Base-by-base conservation (phyloP, 2,888 invertebrate genomes). In the Tetragnatha montana region DNA sequence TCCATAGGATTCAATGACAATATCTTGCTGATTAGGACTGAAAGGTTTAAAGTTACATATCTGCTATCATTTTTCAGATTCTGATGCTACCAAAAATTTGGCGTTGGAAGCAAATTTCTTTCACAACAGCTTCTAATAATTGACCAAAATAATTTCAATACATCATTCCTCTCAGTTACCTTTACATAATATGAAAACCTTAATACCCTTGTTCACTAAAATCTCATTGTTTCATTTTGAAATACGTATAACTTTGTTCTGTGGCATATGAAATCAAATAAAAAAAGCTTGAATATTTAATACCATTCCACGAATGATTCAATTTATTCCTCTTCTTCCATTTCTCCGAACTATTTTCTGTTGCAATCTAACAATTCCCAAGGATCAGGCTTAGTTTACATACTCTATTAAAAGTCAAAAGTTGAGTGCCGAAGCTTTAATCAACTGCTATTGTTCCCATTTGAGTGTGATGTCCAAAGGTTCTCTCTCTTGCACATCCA, bases 361-460 rank as follows among this genome's bases (percentile, higher is more conserved):
- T 35, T 35, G 60, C 60, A 60, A 60, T 17, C 60, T 60, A 60
- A 10, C 60, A 60, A 60, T 60, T 60, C 60, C 60, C 75, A 2
- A 47, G 49, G 8, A 19, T 17, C n/a, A 50, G n/a, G 49, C 47
- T 75, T 75, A 75, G 75, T 75, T 75, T 75, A 75, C 49, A 22
- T 78, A 78, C 78, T 78, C 7, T 60, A 78, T 78, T 78, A 68
- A 60, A 78, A 78, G 78, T 78, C 22, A 60, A 21, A 60, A 60
- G 8, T 75, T 75, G 60, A 60, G 22, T 6, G 21, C 21, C 50
- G 22, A 0, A 22, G 22, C 14, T 21, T 78, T 78, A 22, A 78
- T 78, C 60, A 78, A 78, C 51, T 22, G 22, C 78, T 60, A 78
- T 78, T 78, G 60, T 78, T 78, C 19, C 14, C 22, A 17, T 68